Evolutionary conservation across 37 sponge, comb jelly and placozoan genomes (phyloP).

Genomic region (Eunapius fragilis): DNA sequence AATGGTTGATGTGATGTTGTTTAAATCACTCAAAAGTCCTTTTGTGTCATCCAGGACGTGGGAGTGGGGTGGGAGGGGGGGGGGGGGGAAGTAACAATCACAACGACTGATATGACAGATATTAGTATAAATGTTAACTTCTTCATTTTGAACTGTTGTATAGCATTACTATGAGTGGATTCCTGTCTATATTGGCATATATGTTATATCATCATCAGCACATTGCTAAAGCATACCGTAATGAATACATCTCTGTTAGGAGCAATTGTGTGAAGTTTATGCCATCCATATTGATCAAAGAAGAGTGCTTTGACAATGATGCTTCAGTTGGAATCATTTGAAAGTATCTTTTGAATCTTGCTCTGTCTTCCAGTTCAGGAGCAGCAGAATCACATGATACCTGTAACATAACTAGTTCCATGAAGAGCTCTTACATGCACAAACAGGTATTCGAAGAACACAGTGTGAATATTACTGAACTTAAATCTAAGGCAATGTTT

Average conservation of each 20-base stretch:
- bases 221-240: not conserved
- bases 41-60: not conserved
- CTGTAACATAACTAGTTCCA: no score
- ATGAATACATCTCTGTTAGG: not conserved
- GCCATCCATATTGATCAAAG: not conserved
- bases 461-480: no score
- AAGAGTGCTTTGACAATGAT: not conserved
- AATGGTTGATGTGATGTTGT: not conserved
- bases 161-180: no score
- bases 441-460: no score
- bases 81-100: not conserved
- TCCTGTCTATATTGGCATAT: no score
- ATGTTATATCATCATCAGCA: no score
- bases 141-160: no score
- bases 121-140: no score
- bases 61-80: no score
- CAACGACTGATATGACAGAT: no score
- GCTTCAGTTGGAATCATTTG: not conserved
- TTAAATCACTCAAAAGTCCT: not conserved
- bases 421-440: no score
- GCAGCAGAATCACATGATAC: not conserved
- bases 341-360: not conserved
- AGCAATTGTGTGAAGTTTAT: not conserved
- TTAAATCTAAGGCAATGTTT: no score
- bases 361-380: not conserved